Evolutionary conservation across 2,888 invertebrate species (phyloP).

Genomic region (Nudaria mundana): DNA sequence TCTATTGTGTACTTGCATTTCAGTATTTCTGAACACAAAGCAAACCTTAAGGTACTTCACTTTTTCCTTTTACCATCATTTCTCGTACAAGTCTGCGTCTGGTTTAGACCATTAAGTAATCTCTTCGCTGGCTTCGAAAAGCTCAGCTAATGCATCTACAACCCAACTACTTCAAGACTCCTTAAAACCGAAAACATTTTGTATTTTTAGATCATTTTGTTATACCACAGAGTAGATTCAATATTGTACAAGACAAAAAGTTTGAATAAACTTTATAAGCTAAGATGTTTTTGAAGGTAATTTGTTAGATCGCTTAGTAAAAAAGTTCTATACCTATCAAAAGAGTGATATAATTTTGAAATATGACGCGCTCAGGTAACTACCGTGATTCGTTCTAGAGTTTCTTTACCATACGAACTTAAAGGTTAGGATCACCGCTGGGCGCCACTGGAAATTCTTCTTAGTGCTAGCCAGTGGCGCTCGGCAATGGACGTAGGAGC

Average conservation of each 20-base stretch:
- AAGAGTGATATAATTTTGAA: too few species aligned
- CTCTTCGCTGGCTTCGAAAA: conserved; percentile 43
- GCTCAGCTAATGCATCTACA: conserved; percentile 51
- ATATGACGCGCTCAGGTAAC: too few species aligned
- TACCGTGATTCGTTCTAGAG: too few species aligned
- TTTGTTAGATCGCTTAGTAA: too few species aligned
- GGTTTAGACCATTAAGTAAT: conserved; percentile 55
- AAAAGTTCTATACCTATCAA: too few species aligned
- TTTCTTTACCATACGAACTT: too few species aligned
- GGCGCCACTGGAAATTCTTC: too few species aligned
- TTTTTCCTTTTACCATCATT: conserved; percentile 33
- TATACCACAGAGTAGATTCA: background rate
- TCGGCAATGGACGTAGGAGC: too few species aligned
- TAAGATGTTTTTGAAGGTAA: background rate
- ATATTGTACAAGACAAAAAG: too few species aligned
- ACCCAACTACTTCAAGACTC: conserved; percentile 36
- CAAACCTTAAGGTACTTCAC: conserved; percentile 31
- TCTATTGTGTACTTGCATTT: conserved; percentile 31
- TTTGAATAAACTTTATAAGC: background rate
- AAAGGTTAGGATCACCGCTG: too few species aligned
- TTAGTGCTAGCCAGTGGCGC: too few species aligned
- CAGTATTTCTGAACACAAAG: conserved; percentile 42
- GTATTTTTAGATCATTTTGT: conserved; percentile 3
- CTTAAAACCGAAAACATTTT: conserved; percentile 4
- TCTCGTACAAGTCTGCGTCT: conserved; percentile 39